Evolutionary conservation across 2,797 vertebrate genomes (phyloP).

Genomic region (Chrysocyon brachyurus): DNA sequence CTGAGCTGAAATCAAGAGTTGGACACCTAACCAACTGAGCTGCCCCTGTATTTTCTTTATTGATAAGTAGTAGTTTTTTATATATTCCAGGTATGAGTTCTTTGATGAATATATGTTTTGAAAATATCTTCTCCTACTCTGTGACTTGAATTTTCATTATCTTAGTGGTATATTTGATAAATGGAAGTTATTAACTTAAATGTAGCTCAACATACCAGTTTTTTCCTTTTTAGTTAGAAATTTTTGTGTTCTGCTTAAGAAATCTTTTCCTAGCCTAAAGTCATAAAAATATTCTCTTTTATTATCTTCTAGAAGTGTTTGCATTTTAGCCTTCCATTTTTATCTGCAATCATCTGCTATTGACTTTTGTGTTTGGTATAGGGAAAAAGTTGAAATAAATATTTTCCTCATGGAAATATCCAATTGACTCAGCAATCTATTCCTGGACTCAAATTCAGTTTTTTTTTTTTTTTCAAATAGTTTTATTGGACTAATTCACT

Average conservation of each 20-base stretch:
- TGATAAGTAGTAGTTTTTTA: background rate
- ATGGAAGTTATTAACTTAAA: slow-evolving; percentile 29
- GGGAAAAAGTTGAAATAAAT: background rate
- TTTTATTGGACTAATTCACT: background rate
- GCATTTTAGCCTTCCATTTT: background rate
- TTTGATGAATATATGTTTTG: background rate
- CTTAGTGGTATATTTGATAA: background rate
- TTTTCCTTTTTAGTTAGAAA: background rate
- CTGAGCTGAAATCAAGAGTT: background rate
- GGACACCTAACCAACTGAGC: background rate
- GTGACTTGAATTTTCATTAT: background rate
- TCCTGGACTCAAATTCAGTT: background rate
- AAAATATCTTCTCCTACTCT: background rate
- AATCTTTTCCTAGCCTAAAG: background rate
- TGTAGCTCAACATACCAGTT: background rate
- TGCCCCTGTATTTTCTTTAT: background rate
- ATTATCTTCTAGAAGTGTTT: slow-evolving; percentile 13
- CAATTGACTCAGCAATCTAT: background rate
- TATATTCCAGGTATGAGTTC: background rate
- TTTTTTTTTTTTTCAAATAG: background rate
- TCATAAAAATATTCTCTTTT: slow-evolving; percentile 24
- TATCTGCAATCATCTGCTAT: background rate
- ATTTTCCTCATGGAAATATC: background rate
- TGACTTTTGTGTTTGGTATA: background rate
- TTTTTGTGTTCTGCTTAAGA: background rate